Conservation (phyloP, 2,113 vertebrate genomes). For the Myodes glareolus region DNA sequence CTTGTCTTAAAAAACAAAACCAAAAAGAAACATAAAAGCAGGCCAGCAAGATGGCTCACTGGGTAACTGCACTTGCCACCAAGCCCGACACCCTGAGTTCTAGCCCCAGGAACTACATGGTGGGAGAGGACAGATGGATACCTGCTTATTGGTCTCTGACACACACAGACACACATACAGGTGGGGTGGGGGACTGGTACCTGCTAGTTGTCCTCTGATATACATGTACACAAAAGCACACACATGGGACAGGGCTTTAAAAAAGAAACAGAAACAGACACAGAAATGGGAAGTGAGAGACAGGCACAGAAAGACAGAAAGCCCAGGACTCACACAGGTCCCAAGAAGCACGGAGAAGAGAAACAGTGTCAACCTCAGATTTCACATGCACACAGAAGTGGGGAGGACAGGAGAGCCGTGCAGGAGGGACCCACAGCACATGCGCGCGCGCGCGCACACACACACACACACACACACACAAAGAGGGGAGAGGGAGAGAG, state of each 20-base stretch:
- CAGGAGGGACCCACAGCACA: background rate
- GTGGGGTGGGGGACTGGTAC: background rate
- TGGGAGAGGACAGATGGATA: too few species aligned
- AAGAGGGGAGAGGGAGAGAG: too few species aligned
- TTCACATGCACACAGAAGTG: too few species aligned
- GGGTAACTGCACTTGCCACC: background rate
- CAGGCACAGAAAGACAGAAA: background rate
- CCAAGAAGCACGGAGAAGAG: background rate
- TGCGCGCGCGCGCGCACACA: rapidly evolving
- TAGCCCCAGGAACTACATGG: too few species aligned
- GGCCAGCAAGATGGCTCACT: background rate
- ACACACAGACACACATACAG: background rate
- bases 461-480: too few species aligned
- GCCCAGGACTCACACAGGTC: background rate
- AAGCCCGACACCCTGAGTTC: background rate
- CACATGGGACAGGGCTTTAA: background rate
- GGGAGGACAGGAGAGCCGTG: background rate
- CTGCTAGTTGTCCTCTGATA: background rate
- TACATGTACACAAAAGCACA: background rate
- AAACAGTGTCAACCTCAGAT: too few species aligned
- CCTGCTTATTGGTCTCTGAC: too few species aligned
- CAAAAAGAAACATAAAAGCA: background rate
- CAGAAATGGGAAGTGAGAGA: background rate
- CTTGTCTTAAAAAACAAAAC: background rate
- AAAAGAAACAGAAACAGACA: background rate